phyloP scores from a whole-genome alignment of 2,113 vertebrate genomes.

The Zosterops pallidus region DNA sequence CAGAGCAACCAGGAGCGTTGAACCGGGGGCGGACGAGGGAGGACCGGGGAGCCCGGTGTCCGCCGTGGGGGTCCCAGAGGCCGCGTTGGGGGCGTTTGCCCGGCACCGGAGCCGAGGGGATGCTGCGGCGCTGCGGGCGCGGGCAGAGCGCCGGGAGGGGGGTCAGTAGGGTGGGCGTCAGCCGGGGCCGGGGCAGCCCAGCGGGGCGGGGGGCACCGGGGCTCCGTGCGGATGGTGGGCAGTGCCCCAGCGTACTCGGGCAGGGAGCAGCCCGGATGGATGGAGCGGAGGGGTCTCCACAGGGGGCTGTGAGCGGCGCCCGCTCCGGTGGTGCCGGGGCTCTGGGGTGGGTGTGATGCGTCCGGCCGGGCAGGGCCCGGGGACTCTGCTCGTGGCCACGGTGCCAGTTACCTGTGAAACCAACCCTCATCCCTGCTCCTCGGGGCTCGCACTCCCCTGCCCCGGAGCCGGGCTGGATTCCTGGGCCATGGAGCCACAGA shows the following conservation, averaged over 20 bases:
- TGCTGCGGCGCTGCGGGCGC: neutral
- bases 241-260: neutral
- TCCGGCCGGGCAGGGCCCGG: neutral
- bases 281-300: neutral
- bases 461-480: neutral
- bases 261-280: neutral
- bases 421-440: neutral
- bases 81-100: neutral
- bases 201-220: neutral
- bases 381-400: neutral
- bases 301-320: neutral
- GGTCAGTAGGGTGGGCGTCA: neutral
- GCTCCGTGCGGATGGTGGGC: neutral
- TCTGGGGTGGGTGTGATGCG: neutral
- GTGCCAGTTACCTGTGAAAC: neutral
- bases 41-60: neutral
- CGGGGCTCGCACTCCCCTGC: neutral
- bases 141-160: neutral
- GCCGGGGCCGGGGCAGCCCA: neutral
- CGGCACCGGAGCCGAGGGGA: neutral
- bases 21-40: neutral
- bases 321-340: neutral
- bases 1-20: neutral
- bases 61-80: neutral
- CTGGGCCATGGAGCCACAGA: fast-evolving